Evolutionary conservation across 2,888 invertebrate genomes (phyloP).

Genomic region (Lithophane ornitopus): DNA sequence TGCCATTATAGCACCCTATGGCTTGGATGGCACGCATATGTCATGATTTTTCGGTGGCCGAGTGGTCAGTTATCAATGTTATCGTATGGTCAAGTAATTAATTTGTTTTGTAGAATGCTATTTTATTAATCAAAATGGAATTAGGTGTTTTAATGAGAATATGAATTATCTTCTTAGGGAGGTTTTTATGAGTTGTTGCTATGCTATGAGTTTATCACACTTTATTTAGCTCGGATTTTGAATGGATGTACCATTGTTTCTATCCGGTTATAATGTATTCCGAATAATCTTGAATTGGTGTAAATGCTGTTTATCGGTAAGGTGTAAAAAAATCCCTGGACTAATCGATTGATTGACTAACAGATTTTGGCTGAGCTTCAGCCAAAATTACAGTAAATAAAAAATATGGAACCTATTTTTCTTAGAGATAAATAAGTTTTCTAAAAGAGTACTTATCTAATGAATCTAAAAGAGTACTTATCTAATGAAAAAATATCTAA

Average conservation of each 20-base stretch:
- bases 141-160: neutral
- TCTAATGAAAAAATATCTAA: too few species aligned
- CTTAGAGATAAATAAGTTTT: neutral
- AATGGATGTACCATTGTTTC: too few species aligned
- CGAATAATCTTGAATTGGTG: neutral
- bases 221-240: neutral
- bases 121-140: slow-evolving; percentile 11
- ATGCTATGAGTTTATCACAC: neutral
- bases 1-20: slow-evolving; percentile 76
- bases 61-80: slow-evolving; percentile 35
- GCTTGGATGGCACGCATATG: slow-evolving; percentile 82
- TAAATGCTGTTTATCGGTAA: neutral
- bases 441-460: neutral
- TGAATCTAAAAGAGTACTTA: too few species aligned
- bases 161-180: neutral
- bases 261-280: neutral
- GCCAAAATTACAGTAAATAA: neutral
- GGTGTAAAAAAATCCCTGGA: neutral
- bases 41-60: slow-evolving; percentile 76
- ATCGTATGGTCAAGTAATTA: slow-evolving; percentile 33
- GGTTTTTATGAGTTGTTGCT: neutral
- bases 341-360: neutral
- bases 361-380: neutral
- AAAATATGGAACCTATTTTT: neutral
- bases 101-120: slow-evolving; percentile 29